These are phyloP conservation scores for Bellardia pandia DNA, from an alignment of 2,888 invertebrate genomes.

Conservation along the genomic window DNA sequence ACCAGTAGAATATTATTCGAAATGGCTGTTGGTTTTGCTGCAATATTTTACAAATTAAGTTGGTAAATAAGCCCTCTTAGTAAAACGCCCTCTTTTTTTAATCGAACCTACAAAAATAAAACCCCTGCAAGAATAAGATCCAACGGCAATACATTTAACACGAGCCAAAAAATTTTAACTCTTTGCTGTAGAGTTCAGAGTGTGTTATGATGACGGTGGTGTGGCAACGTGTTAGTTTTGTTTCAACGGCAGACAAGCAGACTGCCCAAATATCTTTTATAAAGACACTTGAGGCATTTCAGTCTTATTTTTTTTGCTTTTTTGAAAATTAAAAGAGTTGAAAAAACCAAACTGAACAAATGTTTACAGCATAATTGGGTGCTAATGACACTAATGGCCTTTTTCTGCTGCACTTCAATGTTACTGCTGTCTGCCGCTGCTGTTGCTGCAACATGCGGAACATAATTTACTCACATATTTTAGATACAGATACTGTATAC, in stretches of 20 bases:
- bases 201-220: constrained; percentile 8
- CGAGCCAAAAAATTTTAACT: constrained; percentile 64
- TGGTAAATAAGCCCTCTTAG: constrained; percentile 61
- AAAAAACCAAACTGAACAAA: constrained; percentile 48
- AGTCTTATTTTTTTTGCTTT: constrained; percentile 37
- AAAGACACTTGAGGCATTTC: constrained; percentile 66
- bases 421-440: background rate
- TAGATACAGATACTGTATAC: constrained; percentile 15
- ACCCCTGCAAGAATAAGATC: constrained; percentile 1
- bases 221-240: constrained; percentile 70
- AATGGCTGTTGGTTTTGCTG: constrained; percentile 3
- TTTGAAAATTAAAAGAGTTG: constrained; percentile 43
- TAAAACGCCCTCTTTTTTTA: constrained; percentile 59
- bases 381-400: constrained; percentile 81
- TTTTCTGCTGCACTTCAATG: constrained; percentile 57
- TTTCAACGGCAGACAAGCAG: constrained; percentile 71
- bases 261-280: constrained; percentile 53
- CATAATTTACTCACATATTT: constrained; percentile 44
- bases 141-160: constrained; percentile 39
- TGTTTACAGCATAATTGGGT: constrained; percentile 81
- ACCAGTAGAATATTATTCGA: background rate
- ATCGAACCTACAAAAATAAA: constrained; percentile 10
- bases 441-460: constrained; percentile 6
- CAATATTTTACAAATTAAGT: constrained; percentile 63
- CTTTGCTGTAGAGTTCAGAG: background rate